A percentile compares a stretch with the other conserved stretches of the same genome.
phyloP scores from a whole-genome alignment of 2,888 invertebrate genomes.

The Amphiduros pacificus region DNA sequence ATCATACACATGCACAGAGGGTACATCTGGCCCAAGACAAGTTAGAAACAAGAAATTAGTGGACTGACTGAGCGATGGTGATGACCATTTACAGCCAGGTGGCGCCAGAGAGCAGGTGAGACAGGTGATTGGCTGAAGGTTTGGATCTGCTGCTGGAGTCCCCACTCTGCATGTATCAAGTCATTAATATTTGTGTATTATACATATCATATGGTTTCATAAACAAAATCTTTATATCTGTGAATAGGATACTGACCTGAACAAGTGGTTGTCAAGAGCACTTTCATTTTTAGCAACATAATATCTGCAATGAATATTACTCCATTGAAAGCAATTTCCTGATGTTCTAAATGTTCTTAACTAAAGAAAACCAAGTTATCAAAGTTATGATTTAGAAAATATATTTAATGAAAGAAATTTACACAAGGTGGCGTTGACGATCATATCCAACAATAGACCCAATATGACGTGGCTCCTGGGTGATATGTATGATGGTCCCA shows the following conservation, averaged over 20 bases:
- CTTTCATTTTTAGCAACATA: neutral
- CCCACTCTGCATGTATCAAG: conserved; percentile 14
- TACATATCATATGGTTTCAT: too few relatives aligned
- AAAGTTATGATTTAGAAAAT: too few relatives aligned
- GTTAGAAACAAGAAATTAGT: conserved; percentile 16
- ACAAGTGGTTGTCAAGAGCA: neutral
- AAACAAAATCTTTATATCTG: too few relatives aligned
- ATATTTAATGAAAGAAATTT: neutral
- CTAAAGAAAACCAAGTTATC: too few relatives aligned
- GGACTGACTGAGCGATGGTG: conserved; percentile 9
- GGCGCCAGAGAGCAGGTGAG: conserved; percentile 4
- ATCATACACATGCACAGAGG: too few relatives aligned
- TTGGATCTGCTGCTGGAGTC: neutral
- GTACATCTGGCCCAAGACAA: conserved; percentile 28
- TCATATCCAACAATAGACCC: conserved; percentile 1
- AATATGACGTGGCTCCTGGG: too few relatives aligned
- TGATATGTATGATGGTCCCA: too few relatives aligned
- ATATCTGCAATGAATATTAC: too few relatives aligned
- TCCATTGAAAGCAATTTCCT: too few relatives aligned
- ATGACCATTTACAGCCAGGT: neutral
- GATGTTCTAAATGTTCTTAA: too few relatives aligned
- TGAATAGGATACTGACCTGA: conserved; percentile 6
- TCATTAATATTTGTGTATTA: too few relatives aligned
- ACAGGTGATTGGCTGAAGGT: neutral
- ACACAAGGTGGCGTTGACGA: neutral